Percentiles rank a stretch among this genome's conserved stretches.
These are phyloP conservation scores for Prochilodus magdalenae DNA, from an alignment of 2,113 vertebrate species.

Conservation along the genomic window DNA sequence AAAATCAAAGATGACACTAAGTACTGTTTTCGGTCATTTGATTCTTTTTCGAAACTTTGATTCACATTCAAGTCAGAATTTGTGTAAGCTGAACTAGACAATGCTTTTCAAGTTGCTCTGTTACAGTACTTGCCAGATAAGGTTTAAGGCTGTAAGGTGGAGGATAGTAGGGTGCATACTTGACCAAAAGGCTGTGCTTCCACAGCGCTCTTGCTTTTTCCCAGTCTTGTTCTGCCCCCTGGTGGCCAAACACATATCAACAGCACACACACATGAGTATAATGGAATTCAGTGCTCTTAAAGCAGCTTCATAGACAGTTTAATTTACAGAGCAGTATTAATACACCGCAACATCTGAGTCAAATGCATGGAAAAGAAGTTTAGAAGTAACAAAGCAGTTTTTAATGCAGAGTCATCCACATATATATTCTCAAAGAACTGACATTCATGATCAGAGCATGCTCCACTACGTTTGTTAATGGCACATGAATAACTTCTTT, in stretches of 20 bases:
- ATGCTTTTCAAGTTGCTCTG: not conserved
- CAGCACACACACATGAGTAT: not conserved
- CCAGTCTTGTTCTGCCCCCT: constrained; percentile 15
- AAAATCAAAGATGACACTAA: too few species aligned
- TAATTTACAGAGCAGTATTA: not conserved
- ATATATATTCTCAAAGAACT: not conserved
- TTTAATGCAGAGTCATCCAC: not conserved
- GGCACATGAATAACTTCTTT: not conserved
- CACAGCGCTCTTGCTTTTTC: not conserved
- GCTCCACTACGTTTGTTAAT: not conserved
- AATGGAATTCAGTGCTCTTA: not conserved
- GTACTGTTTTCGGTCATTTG: too few species aligned
- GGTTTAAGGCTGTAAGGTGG: not conserved
- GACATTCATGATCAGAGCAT: constrained; percentile 11
- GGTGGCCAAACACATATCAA: not conserved
- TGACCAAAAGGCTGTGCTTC: not conserved
- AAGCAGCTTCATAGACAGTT: not conserved
- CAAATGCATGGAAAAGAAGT: not conserved
- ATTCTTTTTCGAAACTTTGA: too few species aligned
- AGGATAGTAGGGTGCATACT: not conserved
- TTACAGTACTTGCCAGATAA: too few species aligned
- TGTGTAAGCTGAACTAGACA: not conserved
- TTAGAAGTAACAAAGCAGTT: not conserved
- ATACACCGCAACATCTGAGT: not conserved
- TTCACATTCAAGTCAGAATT: too few species aligned